Conservation (phyloP, 2,797 vertebrate species). For the Luscinia luscinia region DNA sequence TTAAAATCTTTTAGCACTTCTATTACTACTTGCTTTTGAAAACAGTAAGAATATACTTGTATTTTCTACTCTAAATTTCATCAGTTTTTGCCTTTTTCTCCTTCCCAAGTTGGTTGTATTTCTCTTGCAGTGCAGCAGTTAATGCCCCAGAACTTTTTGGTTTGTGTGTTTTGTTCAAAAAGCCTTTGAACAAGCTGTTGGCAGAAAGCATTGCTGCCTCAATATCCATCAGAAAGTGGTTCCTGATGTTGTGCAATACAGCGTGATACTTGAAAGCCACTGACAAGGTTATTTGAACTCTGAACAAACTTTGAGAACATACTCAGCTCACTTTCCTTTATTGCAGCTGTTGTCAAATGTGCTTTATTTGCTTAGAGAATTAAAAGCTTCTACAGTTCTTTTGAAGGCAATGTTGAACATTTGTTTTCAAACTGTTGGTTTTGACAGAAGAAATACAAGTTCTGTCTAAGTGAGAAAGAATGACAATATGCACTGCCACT, state of each 20-base stretch:
- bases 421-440: not conserved
- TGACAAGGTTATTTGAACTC: slow-evolving; percentile 61
- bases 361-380: slow-evolving; percentile 2
- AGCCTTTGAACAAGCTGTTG: slow-evolving; percentile 29
- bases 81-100: not conserved
- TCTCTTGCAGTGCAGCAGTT: not conserved
- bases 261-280: not conserved
- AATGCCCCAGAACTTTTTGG: not conserved
- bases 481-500: not conserved
- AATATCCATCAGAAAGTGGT: slow-evolving; percentile 16
- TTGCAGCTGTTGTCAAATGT: slow-evolving; percentile 17
- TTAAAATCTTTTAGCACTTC: not conserved
- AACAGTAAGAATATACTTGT: not conserved
- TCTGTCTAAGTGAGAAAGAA: not conserved
- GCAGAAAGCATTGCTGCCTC: slow-evolving; percentile 13
- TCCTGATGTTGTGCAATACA: slow-evolving; percentile 33
- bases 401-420: not conserved
- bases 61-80: not conserved
- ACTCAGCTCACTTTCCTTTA: slow-evolving; percentile 23
- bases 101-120: not conserved
- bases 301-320: not conserved
- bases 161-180: slow-evolving; percentile 13
- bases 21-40: not conserved
- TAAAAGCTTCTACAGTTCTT: not conserved
- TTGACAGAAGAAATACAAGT: not conserved